A percentile compares a stretch with the other conserved stretches of the same genome.
Conservation (phyloP, 2,888 invertebrate genomes). For the Meliscaeva auricollis region DNA sequence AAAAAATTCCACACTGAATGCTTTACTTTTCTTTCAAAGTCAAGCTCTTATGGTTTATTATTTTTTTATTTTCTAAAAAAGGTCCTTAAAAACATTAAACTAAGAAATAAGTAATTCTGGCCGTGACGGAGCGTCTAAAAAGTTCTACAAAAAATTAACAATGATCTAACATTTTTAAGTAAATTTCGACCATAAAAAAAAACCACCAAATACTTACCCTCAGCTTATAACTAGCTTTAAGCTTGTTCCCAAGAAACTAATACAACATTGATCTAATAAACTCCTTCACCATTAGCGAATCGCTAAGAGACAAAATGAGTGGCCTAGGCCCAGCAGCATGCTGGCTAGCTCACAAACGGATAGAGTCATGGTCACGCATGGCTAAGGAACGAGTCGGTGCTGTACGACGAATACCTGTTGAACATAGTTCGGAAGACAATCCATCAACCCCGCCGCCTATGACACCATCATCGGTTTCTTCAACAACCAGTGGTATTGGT, state of each 20-base stretch:
- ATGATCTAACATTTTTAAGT: conserved; percentile 1
- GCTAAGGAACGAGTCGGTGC: conserved; percentile 87
- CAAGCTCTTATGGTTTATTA: neutral
- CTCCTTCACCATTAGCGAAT: conserved; percentile 73
- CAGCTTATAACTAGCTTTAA: conserved; percentile 3
- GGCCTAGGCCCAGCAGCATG: conserved; percentile 90
- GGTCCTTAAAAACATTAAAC: neutral
- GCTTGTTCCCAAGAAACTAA: conserved; percentile 16
- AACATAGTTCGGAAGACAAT: conserved; percentile 82
- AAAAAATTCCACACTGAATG: neutral
- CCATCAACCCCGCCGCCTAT: conserved; percentile 82
- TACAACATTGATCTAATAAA: conserved; percentile 46
- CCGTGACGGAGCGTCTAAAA: no score
- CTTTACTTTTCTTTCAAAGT: conserved; percentile 1
- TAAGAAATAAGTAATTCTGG: no score
- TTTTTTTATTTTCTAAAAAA: neutral
- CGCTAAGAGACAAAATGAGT: conserved; percentile 85
- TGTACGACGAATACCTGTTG: conserved; percentile 83
- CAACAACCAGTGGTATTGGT: conserved; percentile 83
- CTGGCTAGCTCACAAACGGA: conserved; percentile 91
- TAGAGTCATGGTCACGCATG: conserved; percentile 91
- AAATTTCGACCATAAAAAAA: neutral
- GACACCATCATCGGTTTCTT: conserved; percentile 83
- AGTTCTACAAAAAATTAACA: neutral
- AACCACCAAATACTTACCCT: neutral